Evolutionary conservation across 2,113 vertebrate genomes (phyloP).

Genomic region (Grantiella picta): DNA sequence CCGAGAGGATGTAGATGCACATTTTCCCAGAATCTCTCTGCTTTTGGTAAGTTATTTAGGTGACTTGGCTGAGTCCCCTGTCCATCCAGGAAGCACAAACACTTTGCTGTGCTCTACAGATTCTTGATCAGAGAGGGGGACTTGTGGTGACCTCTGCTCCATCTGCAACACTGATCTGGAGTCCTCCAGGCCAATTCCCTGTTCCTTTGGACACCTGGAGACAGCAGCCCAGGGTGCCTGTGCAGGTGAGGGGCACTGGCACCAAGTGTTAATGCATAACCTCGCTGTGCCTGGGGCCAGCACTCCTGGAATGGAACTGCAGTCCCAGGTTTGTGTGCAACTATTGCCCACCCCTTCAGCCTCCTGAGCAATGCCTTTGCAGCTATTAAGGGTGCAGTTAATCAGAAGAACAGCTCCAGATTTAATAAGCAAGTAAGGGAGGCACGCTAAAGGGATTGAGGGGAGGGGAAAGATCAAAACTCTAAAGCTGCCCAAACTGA

Average conservation of each 20-base stretch:
- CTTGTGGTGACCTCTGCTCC: neutral
- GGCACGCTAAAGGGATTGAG: neutral
- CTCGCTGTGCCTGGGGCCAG: neutral
- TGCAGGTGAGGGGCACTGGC: neutral
- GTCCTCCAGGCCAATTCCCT: neutral
- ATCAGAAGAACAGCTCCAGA: neutral
- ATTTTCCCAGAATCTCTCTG: neutral
- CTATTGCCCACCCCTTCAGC: neutral
- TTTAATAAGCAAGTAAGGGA: neutral
- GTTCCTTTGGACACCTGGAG: neutral
- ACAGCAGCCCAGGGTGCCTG: fast-evolving
- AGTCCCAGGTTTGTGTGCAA: neutral
- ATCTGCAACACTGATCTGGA: neutral
- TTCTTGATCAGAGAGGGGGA: neutral
- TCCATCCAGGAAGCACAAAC: neutral
- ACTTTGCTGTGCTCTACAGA: neutral
- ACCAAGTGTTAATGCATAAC: neutral
- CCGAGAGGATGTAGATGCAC: neutral
- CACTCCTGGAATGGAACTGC: neutral
- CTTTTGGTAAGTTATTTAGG: neutral
- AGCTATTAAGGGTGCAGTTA: neutral
- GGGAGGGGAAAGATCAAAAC: neutral
- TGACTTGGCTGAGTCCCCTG: neutral
- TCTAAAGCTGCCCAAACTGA: neutral
- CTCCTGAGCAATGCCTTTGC: neutral